Conservation (phyloP, 2,888 invertebrate genomes). For the Ernsta delagoae region DNA sequence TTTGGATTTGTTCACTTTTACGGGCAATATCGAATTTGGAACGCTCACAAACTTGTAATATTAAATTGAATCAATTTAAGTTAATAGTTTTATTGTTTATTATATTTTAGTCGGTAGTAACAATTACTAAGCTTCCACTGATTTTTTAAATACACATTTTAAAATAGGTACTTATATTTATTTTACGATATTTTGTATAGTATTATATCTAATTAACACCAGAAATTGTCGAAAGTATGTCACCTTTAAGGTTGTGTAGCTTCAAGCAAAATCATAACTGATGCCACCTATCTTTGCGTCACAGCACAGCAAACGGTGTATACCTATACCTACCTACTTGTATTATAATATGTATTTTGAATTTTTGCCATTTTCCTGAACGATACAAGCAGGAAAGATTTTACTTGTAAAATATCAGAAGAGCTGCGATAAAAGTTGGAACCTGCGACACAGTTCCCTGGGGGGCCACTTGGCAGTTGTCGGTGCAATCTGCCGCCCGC, state of each 20-base stretch:
- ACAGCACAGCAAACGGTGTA: too few species aligned
- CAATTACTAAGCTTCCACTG: too few species aligned
- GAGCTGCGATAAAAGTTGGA: conserved; percentile 27
- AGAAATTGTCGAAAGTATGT: too few species aligned
- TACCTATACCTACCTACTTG: background rate
- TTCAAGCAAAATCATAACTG: too few species aligned
- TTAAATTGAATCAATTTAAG: too few species aligned
- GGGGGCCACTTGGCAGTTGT: conserved; percentile 29
- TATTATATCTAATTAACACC: too few species aligned
- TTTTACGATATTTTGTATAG: too few species aligned
- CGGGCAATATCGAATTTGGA: background rate
- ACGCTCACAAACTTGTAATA: too few species aligned
- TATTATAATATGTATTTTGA: background rate
- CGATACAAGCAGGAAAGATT: conserved; percentile 10
- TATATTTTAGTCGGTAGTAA: too few species aligned
- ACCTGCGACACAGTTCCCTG: conserved; percentile 21
- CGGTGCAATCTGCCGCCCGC: conserved; percentile 16
- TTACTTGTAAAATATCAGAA: conserved; percentile 31
- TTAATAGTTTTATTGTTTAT: too few species aligned
- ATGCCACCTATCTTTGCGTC: background rate
- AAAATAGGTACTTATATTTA: background rate
- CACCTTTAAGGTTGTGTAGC: too few species aligned
- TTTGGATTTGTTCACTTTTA: background rate
- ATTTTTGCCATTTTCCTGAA: background rate
- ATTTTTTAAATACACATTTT: too few species aligned